Evolutionary conservation across 2,888 invertebrate species (phyloP).

Genomic region (Copidosoma aretas): DNA sequence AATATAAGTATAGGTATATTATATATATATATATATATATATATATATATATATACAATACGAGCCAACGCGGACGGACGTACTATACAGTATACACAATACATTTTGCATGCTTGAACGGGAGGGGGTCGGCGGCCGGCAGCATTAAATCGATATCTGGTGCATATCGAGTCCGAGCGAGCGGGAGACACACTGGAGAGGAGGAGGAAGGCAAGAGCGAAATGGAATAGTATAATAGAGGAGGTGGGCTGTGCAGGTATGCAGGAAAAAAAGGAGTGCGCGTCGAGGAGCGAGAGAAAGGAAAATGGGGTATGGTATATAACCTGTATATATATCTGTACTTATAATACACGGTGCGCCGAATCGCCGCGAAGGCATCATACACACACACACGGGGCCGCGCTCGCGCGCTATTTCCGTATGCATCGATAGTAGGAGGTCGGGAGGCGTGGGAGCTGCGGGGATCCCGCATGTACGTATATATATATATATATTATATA

Average conservation of each 20-base stretch:
- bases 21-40: too few relatives aligned
- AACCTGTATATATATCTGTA: too few relatives aligned
- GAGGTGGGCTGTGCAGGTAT: not conserved
- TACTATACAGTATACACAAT: too few relatives aligned
- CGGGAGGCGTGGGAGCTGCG: conserved; percentile 30
- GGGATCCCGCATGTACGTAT: conserved; percentile 8
- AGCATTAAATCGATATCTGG: conserved; percentile 52
- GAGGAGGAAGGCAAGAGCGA: not conserved
- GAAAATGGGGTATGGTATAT: too few relatives aligned
- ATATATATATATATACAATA: too few relatives aligned
- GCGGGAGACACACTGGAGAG: conserved; percentile 14
- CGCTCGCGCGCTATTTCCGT: conserved; percentile 9
- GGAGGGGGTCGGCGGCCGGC: conserved; percentile 24
- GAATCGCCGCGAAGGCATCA: conserved; percentile 15
- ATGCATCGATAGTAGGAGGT: conserved; percentile 26
- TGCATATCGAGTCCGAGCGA: conserved; percentile 47
- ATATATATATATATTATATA: not conserved
- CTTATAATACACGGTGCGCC: conserved; percentile 8
- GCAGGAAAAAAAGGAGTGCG: too few relatives aligned
- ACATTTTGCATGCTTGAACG: too few relatives aligned
- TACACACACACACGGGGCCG: too few relatives aligned
- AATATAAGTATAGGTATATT: too few relatives aligned
- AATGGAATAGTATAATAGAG: not conserved
- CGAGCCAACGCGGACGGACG: too few relatives aligned
- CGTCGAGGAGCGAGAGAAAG: conserved; percentile 6